A percentile compares a stretch with the other conserved stretches of the same genome.
Conservation (phyloP, 2,113 vertebrate genomes). For the Zosterops borbonicus region DNA sequence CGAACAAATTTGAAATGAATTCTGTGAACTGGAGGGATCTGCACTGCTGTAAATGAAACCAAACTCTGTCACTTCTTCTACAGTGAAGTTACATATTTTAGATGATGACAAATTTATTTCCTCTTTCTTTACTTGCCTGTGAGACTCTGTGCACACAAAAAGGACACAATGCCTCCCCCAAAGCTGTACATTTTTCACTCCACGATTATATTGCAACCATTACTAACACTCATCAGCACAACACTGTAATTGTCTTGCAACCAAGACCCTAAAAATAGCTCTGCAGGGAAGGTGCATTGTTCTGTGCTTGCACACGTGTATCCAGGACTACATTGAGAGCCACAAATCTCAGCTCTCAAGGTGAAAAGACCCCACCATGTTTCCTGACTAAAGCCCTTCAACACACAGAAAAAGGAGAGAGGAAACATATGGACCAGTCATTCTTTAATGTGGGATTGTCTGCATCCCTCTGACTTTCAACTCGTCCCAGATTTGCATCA, state of each 20-base stretch:
- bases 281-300: slow-evolving; percentile 29
- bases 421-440: slow-evolving; percentile 50
- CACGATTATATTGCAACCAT: not conserved
- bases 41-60: not conserved
- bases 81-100: not conserved
- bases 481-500: slow-evolving; percentile 29
- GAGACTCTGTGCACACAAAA: not conserved
- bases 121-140: not conserved
- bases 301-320: slow-evolving; percentile 6
- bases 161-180: not conserved
- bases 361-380: not conserved
- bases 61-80: not conserved
- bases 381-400: slow-evolving; percentile 36
- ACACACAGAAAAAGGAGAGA: not conserved
- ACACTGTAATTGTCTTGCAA: not conserved
- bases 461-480: slow-evolving; percentile 8
- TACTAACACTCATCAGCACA: not conserved
- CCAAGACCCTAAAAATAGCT: slow-evolving; percentile 43
- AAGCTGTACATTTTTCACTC: not conserved
- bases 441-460: slow-evolving; percentile 53
- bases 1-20: not conserved
- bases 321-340: not conserved
- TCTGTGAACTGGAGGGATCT: not conserved
- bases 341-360: not conserved
- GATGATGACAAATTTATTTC: not conserved